Evolutionary conservation across 2,888 invertebrate genomes (phyloP), one percentile per base, ranked within the genome.

Genomic region (Neria commutata): DNA sequence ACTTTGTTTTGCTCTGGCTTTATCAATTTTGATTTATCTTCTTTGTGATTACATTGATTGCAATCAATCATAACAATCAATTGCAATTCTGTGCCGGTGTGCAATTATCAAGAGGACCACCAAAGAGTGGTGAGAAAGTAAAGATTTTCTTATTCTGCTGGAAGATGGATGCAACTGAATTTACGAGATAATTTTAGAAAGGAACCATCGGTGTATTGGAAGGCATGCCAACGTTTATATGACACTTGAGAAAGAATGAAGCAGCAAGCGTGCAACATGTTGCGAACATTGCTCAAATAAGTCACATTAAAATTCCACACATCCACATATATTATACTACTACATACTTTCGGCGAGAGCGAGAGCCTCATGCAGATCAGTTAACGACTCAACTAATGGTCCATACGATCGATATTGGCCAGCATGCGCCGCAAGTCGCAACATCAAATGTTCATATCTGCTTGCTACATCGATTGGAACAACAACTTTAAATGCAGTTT

Each of bases 321-420:
- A 40, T 25, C 6, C 14, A 6, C 14, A 33, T 33, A 8, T 33
- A 33, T 14, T 33, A 33, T 33, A 10, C 33, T 10, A 33, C 14
- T 33, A 8, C 25, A 16, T 14, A 4, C 37, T 16, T 3, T 37
- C 17, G n/a, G 11, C 26, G 24, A 42, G 19, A 29, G 29, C 23
- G 29, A 29, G 48, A 14, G 24, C 24, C 37, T 54, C n/a, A n/a
- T n/a, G 73, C 58, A 69, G n/a, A 72, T 72, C 72, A 71, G 72
- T 74, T 74, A 72, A 72, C 72, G 73, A 73, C 74, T 74, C 71
- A 72, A 72, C 72, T 72, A 72, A 72, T 72, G 74, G 71, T 74
- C n/a, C 42, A 42, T 42, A n/a, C 14, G 21, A 42, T 6, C 21
- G 42, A 11, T 42, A 19, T 37, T n/a, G n/a, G n/a, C 3, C 5